Base-by-base conservation (phyloP, 2,888 invertebrate genomes). In the Halocaridina rubra region DNA sequence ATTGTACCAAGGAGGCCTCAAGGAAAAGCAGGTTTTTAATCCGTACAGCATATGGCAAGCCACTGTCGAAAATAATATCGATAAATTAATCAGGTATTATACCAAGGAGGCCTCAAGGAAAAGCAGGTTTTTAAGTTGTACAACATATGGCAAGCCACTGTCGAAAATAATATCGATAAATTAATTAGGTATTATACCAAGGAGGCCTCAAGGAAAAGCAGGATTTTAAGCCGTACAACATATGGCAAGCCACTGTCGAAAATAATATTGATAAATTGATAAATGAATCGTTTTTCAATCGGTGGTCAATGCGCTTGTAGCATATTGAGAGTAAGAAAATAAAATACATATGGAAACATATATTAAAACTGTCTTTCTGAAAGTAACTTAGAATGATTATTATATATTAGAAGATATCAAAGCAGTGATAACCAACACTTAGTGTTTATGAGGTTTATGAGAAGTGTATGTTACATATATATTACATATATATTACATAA, bases 181-280 rank as follows among this genome's bases (percentile, higher is more conserved):
- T 7, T 59, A 59, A 19, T 7, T 5, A n/a, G n/a, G 84, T 16
- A 22, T 24, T 46, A 10, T 74, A 29, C 84, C 84, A 84, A n/a
- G 84, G 84, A 4, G 64, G 2, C 0, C 10, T 27, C 27, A 84
- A 32, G 32, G 84, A 84, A 67, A 84, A 84, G n/a, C 84, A 84
- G 3, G 30, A 27, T 5, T 19, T 59, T n/a, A 74, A 64, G n/a
- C 79, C 79, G 27, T 84, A 84, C 46, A 84, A 24, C 39, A 30
- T 19, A 33, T 79, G 75, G 53, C 84, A 84, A 10, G 39, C 46
- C 33, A 33, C 22, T 27, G 29, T 67, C n/a, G 24, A 67, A 13
- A 16, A 32, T n/a, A n/a, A n/a, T n/a, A n/a, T n/a, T n/a, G n/a
- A n/a, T n/a, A n/a, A n/a, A n/a, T n/a, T n/a, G n/a, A n/a, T n/a